Evolutionary conservation across 2,888 invertebrate genomes (phyloP).

Genomic region (Idaea biselata): DNA sequence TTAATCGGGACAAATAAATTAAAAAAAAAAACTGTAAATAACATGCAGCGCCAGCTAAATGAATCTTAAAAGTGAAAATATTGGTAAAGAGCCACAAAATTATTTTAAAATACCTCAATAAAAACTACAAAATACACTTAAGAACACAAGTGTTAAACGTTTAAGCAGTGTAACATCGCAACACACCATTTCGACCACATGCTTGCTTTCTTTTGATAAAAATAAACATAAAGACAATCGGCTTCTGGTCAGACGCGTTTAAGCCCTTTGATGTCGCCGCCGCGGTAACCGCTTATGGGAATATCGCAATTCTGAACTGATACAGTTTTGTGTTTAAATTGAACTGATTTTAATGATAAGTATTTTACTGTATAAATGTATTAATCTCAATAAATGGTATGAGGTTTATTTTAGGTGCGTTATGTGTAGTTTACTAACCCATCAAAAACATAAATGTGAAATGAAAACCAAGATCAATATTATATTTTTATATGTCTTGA

Average conservation of each 20-base stretch:
- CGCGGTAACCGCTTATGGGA: slow-evolving; percentile 25
- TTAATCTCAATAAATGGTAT: too few relatives aligned
- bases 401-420: neutral
- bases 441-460: too few relatives aligned
- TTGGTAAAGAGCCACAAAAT: neutral
- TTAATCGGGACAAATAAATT: too few relatives aligned
- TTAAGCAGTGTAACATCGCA: slow-evolving; percentile 9
- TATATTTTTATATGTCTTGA: too few relatives aligned
- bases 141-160: slow-evolving; percentile 4
- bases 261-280: slow-evolving; percentile 57
- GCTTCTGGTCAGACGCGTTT: slow-evolving; percentile 59
- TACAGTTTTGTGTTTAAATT: slow-evolving; percentile 2
- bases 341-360: neutral
- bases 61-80: too few relatives aligned
- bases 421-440: neutral
- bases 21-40: too few relatives aligned
- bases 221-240: slow-evolving; percentile 63
- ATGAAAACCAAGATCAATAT: too few relatives aligned
- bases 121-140: neutral
- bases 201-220: slow-evolving; percentile 51
- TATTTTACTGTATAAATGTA: neutral
- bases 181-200: slow-evolving; percentile 23
- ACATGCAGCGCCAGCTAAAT: too few relatives aligned
- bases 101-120: neutral
- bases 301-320: slow-evolving; percentile 9